phyloP scores from a whole-genome alignment of 1,140 invertebrate species.

The Drosophila ercepeae region DNA sequence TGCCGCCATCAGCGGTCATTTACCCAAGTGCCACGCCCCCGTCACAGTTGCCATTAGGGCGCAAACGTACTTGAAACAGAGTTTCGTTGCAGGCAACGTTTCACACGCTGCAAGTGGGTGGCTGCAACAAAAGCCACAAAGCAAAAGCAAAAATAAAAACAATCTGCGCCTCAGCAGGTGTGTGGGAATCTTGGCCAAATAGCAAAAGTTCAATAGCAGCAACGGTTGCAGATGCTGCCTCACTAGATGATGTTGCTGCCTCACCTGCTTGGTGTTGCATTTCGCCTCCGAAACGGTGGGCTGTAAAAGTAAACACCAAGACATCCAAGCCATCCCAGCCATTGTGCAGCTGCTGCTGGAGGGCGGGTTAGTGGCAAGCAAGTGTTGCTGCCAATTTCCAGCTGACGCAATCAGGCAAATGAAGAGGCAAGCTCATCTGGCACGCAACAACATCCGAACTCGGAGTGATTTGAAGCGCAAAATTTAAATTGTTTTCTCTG shows the following conservation, averaged over 20 bases:
- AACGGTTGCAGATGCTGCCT: constrained; percentile 26
- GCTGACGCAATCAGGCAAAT: constrained; percentile 48
- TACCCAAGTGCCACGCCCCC: constrained; percentile 38
- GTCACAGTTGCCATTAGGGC: constrained; percentile 43
- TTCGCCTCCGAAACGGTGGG: constrained; percentile 35
- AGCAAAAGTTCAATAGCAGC: constrained; percentile 79
- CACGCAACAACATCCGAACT: constrained; percentile 47
- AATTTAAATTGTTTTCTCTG: constrained; percentile 37
- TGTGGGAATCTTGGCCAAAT: constrained; percentile 75
- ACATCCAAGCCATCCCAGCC: not conserved
- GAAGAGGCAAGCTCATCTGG: constrained; percentile 41
- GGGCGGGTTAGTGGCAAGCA: constrained; percentile 17
- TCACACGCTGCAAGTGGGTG: constrained; percentile 72
- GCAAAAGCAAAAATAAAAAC: constrained; percentile 7
- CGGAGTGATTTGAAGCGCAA: constrained; percentile 69
- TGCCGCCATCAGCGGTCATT: constrained; percentile 65
- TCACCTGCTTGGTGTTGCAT: constrained; percentile 18
- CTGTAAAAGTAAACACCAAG: constrained; percentile 26
- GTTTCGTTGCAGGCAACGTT: constrained; percentile 56
- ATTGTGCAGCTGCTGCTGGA: constrained; percentile 38
- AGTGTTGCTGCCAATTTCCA: constrained; percentile 34
- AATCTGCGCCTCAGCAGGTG: constrained; percentile 51
- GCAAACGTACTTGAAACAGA: constrained; percentile 51
- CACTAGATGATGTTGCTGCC: not conserved
- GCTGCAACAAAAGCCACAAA: constrained; percentile 17